Base-by-base conservation (phyloP, 2,888 invertebrate genomes). In the Lycaena phlaeas region DNA sequence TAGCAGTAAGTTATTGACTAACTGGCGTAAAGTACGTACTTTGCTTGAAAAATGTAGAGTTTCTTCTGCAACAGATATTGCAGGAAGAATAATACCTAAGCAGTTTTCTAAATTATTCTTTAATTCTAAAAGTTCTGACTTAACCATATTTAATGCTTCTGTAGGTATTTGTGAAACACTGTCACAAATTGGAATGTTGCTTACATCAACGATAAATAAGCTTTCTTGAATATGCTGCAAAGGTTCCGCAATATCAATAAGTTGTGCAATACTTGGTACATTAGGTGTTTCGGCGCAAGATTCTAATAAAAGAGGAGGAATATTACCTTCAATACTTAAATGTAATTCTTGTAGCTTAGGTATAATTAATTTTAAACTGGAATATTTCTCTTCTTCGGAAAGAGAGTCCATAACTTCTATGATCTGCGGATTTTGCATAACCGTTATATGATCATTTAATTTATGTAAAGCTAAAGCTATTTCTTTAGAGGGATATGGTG, bases 171-270 rank as follows among this genome's bases (percentile, higher is more conserved):
- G 70, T 61, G 72, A 53, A 50, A 72, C 61, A 58, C 69, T 61
- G 66, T 77, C 74, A 51, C 66, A 75, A 52, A 72, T 56, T 67
- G 74, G 71, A 70, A 79, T 74, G 66, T 77, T 71, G 54, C 52
- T 64, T 42, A 55, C 53, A 50, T 78, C 73, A 59, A 79, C 51
- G 36, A 72, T 59, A 36, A 71, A 73, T 42, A 84, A 61, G 58
- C 65, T 62, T 50, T 77, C 64, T 26, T 70, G 68, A 7, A 81
- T 51, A 45, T 73, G 72, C 48, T 68, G 69, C 61, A 81, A 66
- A 0, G 81, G 81, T 38, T 75, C 66, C 15, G 75, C 74, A 42
- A 86, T 66, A 9, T 60, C 59, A 34, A 57, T 52, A 36, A 84
- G 52, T 51, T 72, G 71, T 4, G 65, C 54, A 10, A 66, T 52